Conservation (phyloP, 1,140 invertebrate species). For the Pogonognathellus flavescens region DNA sequence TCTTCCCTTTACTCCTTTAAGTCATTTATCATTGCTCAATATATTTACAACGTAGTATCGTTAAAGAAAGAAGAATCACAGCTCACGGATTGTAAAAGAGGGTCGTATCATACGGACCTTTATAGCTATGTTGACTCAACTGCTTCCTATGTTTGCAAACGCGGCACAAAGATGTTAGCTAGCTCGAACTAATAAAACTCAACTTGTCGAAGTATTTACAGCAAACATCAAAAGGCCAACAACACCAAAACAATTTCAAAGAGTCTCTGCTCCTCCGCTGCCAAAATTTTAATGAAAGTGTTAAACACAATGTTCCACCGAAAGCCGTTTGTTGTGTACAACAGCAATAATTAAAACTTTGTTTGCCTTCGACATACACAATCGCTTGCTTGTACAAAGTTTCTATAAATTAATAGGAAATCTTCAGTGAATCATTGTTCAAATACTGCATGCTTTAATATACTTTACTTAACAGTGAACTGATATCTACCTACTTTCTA, state of each 20-base stretch:
- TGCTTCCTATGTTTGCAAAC: neutral
- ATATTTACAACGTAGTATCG: neutral
- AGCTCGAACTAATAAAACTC: slow-evolving; percentile 1
- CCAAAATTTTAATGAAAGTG: too few relatives aligned
- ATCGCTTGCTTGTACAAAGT: too few relatives aligned
- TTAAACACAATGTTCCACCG: too few relatives aligned
- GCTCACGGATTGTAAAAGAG: neutral
- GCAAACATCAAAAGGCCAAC: neutral
- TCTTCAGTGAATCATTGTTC: too few relatives aligned
- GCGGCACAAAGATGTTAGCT: neutral
- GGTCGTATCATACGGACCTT: neutral
- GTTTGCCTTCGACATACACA: too few relatives aligned
- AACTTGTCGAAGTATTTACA: slow-evolving; percentile 33
- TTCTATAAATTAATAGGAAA: too few relatives aligned
- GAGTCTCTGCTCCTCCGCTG: neutral
- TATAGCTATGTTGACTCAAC: neutral
- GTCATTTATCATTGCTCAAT: slow-evolving; percentile 33
- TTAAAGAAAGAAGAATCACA: slow-evolving; percentile 25
- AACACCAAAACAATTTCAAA: slow-evolving; percentile 32
- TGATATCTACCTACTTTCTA: too few relatives aligned
- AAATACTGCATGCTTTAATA: too few relatives aligned
- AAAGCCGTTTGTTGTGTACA: too few relatives aligned
- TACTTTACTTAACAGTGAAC: too few relatives aligned
- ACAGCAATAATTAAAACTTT: too few relatives aligned
- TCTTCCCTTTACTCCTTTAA: neutral